Conservation (phyloP, 2,888 invertebrate genomes). For the Meliscaeva auricollis region DNA sequence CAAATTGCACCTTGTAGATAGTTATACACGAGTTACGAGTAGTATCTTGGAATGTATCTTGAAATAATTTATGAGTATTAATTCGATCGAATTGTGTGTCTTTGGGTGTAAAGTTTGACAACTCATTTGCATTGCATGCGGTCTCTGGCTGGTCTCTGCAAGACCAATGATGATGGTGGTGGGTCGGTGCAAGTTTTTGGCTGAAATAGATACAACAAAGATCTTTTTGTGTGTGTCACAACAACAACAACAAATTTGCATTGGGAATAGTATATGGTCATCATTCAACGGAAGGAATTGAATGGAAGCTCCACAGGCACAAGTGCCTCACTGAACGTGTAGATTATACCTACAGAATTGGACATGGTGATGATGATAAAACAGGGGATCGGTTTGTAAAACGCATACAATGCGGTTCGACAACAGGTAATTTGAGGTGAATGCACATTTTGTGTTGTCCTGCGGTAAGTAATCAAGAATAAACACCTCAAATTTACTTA, state of each 20-base stretch:
- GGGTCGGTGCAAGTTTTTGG: too few relatives aligned
- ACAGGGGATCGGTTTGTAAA: slow-evolving; percentile 19
- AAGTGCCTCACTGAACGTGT: background rate
- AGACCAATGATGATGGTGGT: too few relatives aligned
- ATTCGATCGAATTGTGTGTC: slow-evolving; percentile 59
- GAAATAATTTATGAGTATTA: slow-evolving; percentile 71
- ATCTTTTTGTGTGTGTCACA: background rate
- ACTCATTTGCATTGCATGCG: slow-evolving; percentile 64
- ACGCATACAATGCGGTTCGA: slow-evolving; percentile 45
- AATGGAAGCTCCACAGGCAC: slow-evolving; percentile 22
- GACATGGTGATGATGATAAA: background rate
- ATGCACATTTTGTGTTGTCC: slow-evolving; percentile 67
- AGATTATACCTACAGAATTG: slow-evolving; percentile 1
- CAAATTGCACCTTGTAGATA: slow-evolving; percentile 51
- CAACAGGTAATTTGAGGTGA: slow-evolving; percentile 70
- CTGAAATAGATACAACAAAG: background rate
- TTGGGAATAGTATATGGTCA: slow-evolving; percentile 63
- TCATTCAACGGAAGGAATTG: slow-evolving; percentile 36
- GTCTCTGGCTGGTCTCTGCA: too few relatives aligned
- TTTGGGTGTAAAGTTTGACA: slow-evolving; percentile 63
- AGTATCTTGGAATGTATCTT: slow-evolving; percentile 46
- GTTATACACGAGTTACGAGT: background rate
- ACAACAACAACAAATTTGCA: background rate
- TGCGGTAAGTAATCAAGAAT: slow-evolving; percentile 67
- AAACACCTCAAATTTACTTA: slow-evolving; percentile 45